Evolutionary conservation across 2,113 vertebrate species (phyloP).

Genomic region (Cettia cetti): DNA sequence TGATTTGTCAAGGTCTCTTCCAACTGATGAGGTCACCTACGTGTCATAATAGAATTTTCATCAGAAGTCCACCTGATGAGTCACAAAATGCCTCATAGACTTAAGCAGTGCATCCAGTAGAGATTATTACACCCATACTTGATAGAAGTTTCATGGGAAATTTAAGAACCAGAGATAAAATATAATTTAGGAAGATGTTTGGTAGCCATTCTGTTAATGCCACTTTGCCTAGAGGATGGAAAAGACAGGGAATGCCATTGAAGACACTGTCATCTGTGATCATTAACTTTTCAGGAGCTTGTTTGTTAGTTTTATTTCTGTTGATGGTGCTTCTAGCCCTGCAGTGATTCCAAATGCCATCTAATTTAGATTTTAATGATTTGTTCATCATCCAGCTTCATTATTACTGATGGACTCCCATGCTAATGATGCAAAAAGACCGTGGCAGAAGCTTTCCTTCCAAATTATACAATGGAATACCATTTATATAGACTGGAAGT

Average conservation of each 20-base stretch:
- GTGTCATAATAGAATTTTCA: background rate
- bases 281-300: background rate
- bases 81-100: background rate
- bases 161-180: background rate
- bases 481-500: background rate
- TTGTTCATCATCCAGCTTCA: background rate
- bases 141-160: background rate
- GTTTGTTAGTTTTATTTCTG: background rate
- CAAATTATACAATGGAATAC: background rate
- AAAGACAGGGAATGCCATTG: background rate
- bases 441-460: background rate
- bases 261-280: background rate
- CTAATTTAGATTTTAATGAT: background rate
- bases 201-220: background rate
- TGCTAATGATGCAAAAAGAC: background rate
- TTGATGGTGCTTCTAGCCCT: background rate
- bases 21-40: background rate
- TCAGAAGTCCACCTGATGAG: background rate
- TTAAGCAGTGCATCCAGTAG: background rate
- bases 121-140: background rate
- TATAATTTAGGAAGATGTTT: background rate
- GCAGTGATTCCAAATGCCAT: background rate
- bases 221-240: background rate
- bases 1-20: background rate
- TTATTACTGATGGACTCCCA: background rate